Evolutionary conservation across 2,888 invertebrate genomes (phyloP), one percentile per base, ranked within the genome.

Genomic region (Lasioglossum leucozonium): DNA sequence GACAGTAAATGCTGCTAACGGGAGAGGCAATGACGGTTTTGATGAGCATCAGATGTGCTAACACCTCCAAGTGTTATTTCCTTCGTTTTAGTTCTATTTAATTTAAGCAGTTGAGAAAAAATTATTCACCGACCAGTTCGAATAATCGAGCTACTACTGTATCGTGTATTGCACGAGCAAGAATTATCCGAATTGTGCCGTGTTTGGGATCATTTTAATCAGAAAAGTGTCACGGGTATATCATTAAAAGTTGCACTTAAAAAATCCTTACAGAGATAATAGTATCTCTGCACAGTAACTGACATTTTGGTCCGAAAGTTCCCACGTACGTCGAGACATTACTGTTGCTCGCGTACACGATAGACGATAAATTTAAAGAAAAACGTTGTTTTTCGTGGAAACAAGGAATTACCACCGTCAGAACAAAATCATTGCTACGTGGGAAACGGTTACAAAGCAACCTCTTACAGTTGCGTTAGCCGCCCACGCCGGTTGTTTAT

Each of bases 391-490:
- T 34, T 65, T 34, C 34, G 65, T 18, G 65, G 30, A 18, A 65
- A 65, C 34, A 8, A 34, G 18, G 34, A 65, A 34, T 65, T 65
- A 18, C 30, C 6, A 65, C 34, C 30, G 34, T 16, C 18, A 8
- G 65, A 69, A 69, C 69, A 40, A 40, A 40, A 69, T 22, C 37
- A 40, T 69, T 11, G 37, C 4, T n/a, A 13, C 40, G 69, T 13
- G 22, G 11, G 69, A 40, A 69, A 69, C 11, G 37, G 69, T 40
- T 37, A n/a, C n/a, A 40, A 69, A 69, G 40, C n/a, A 22, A 40
- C n/a, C n/a, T n/a, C 69, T 69, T 40, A 2, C 69, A 69, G 40
- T 69, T 69, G 69, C n/a, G 69, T 40, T 69, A 40, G 5, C 13
- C 69, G 69, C 69, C 69, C 69, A 69, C 69, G n/a, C 44, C 0